phyloP scores from a whole-genome alignment of 2,888 invertebrate species.

The Morpho helenor region DNA sequence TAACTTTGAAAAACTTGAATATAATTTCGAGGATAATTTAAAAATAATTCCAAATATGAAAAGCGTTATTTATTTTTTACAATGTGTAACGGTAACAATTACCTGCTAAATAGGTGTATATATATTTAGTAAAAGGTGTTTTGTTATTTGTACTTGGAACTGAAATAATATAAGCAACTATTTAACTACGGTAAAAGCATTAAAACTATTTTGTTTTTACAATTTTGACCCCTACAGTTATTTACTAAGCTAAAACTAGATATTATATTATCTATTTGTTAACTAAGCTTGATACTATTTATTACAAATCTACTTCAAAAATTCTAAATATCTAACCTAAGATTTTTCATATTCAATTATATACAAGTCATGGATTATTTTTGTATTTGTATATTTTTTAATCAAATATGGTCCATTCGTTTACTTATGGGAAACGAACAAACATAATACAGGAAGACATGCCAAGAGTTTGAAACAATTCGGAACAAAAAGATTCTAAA shows the following conservation, averaged over 20 bases:
- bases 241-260: background rate
- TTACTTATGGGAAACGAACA: conserved; percentile 13
- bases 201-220: background rate
- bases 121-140: background rate
- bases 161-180: conserved; percentile 1
- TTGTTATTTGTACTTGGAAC: background rate
- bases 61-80: too few species aligned
- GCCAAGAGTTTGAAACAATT: conserved; percentile 7
- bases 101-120: too few species aligned
- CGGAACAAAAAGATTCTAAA: background rate
- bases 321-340: too few species aligned
- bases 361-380: too few species aligned
- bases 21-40: too few species aligned
- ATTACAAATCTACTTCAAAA: background rate
- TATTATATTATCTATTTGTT: background rate
- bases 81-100: too few species aligned
- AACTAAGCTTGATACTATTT: background rate
- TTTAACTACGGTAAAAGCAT: conserved; percentile 6
- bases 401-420: conserved; percentile 31
- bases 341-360: too few species aligned
- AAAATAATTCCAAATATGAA: too few species aligned
- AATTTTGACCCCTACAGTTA: background rate
- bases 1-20: too few species aligned
- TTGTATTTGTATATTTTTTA: conserved; percentile 2
- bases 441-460: conserved; percentile 17